Evolutionary conservation across 1,140 invertebrate genomes (phyloP), one percentile per base, ranked within the genome.

Genomic region (Drosophila sucinea): DNA sequence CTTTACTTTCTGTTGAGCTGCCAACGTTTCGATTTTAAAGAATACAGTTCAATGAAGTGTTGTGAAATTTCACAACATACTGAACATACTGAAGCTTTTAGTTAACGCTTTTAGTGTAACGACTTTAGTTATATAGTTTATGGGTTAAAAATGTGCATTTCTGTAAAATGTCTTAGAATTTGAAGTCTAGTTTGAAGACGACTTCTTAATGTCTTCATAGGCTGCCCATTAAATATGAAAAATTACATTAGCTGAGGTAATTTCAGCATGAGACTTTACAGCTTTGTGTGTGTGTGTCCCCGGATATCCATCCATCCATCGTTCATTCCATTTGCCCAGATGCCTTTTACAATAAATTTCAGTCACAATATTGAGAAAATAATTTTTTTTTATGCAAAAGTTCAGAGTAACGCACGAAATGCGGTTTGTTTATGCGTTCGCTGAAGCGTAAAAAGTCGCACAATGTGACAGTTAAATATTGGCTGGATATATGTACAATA

Each of bases 381-480:
- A 73, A 82, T 79, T 87, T 79, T 68, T 62, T 35, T 58, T 35
- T 58, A 32, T 35, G 33, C 29, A 51, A 51, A 51, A 51, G 44
- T 51, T 51, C 23, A 51, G 23, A 17, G 44, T 51, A 35, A 32
- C 56, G 76, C 63, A 77, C 79, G 72, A 63, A 54, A 27, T 67
- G 83, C 69, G 83, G 79, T 67, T 83, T 87, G 83, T 86, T 86
- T 87, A 87, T 87, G 79, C 74, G 76, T 87, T 60, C 68, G 76
- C 60, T 72, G 83, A 87, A 76, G 83, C 79, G 76, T 87, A 77
- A 86, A 86, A 87, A 87, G 76, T 78, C 83, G 70, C 72, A 72
- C 72, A 79, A 66, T 87, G 83, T 73, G 82, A 86, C 82, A 86
- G 83, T 86, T 86, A 86, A 86, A 86, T 87, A 82, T 86, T 70